Base-by-base conservation (phyloP, 2,888 invertebrate genomes). In the Fragum whitleyi region DNA sequence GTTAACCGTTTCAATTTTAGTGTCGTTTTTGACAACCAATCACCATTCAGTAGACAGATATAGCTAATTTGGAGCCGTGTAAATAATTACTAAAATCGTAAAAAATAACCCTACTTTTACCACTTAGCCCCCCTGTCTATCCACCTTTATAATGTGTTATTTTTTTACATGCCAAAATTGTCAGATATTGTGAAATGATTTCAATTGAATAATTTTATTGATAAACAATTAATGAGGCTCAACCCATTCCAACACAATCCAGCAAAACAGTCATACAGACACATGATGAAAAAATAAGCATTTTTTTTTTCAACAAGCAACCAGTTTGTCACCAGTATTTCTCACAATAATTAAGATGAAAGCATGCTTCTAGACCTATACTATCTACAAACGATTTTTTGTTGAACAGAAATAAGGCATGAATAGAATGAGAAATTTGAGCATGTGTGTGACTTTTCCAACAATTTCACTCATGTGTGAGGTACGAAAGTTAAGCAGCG, bases 1-100 rank as follows among this genome's bases (percentile, higher is more conserved):
- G 82, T 82, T 75, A 82, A 82, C 69, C 73, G 55, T 76, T 76
- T 82, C 78, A 79, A 76, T 73, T 73, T 82, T 75, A 72, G 75
- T 75, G 82, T 74, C 70, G 69, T 26, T 36, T 21, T 36, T 73
- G 76, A 78, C 78, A 76, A 71, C 55, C 72, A 72, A 62, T 76
- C 73, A 68, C 42, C 53, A 55, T 76, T 70, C 51, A 53, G 36
- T 16, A 61, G 82, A 82, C 82, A 78, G 62, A 39, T 82, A 82
- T 79, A 39, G 61, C 47, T 75, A 79, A 69, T 76, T 78, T 76
- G 82, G 82, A 82, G 82, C 82, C 82, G 23, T 62, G 23, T 42
- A 62, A 78, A 78, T 74, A 72, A 78, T 82, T 72, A 39, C 65
- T n/a, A 21, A 55, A 70, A 70, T 70, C 70, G 36, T 70, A 70